A percentile compares a stretch with the other conserved stretches of the same genome.
These are phyloP conservation scores for Amphipyra tragopoginis DNA, from an alignment of 2,888 invertebrate species.

Conservation along the genomic window DNA sequence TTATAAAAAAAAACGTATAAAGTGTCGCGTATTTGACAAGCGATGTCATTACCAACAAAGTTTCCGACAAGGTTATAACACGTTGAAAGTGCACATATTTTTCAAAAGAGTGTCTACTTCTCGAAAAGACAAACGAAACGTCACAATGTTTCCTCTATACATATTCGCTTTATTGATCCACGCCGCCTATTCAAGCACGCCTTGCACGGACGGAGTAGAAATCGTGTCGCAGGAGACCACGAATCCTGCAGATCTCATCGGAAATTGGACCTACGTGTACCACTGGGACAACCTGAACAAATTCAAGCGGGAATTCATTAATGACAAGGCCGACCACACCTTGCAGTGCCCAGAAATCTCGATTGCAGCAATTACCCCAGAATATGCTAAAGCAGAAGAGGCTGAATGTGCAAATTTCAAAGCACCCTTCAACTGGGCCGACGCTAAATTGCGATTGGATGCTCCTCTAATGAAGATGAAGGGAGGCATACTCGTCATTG, in stretches of 20 bases:
- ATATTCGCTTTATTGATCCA: conserved; percentile 26
- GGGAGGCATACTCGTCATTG: conserved; percentile 35
- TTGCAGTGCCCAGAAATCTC: conserved; percentile 30
- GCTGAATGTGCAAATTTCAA: conserved; percentile 18
- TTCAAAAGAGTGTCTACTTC: no score
- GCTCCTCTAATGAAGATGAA: conserved; percentile 26
- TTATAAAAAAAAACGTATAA: no score
- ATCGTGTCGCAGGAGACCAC: conserved; percentile 21
- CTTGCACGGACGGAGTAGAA: conserved; percentile 34
- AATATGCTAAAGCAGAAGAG: conserved; percentile 22
- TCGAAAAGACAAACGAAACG: background rate
- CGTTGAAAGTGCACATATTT: no score
- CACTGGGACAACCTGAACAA: conserved; percentile 43
- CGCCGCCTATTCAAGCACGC: conserved; percentile 4
- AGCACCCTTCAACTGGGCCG: conserved; percentile 40
- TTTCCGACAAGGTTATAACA: no score
- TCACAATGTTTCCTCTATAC: conserved; percentile 24
- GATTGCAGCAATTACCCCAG: conserved; percentile 14
- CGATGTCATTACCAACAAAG: no score
- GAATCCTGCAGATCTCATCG: conserved; percentile 28
- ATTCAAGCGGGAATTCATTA: conserved; percentile 18
- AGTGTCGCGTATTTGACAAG: no score
- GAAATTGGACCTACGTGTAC: conserved; percentile 49
- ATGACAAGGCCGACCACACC: background rate
- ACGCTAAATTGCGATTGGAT: conserved; percentile 35